Evolutionary conservation across 2,797 vertebrate species (phyloP), one percentile per base, ranked within the genome.

Genomic region (Alcedo atthis): DNA sequence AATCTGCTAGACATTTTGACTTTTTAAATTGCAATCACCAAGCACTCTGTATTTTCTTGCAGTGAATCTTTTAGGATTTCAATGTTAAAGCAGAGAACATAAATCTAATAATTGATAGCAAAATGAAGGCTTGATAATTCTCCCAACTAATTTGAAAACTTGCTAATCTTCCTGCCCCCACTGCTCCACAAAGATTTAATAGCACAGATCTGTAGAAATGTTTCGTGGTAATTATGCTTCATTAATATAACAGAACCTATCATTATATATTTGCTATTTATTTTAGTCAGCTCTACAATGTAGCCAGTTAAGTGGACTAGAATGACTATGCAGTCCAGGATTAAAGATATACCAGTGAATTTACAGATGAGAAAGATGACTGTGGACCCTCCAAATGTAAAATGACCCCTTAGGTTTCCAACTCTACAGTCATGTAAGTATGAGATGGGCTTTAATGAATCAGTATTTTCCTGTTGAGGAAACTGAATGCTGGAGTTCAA

Each of bases 131-230:
- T 54, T 78, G 51, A 48, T 66, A 87, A 80, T 78, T 64, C 54
- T 54, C 46, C 59, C 40, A 74, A 80, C 45, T 75, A 64, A 94
- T 92, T 55, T 71, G 76, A 59, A 91, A 87, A 93, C 51, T 55
- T 76, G 62, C 53, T 87, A 66, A 58, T 93, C 81, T 54, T 89
- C 43, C 66, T 91, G 58, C 37, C 58, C 42, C 5, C 1, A 3
- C 30, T 85, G 71, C 42, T 87, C 35, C 67, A 64, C 9, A 16
- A 66, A 74, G 62, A 73, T 75, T 69, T 81, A 95, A 73, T n/a
- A 89, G 30, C 58, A 77, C 10, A 73, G 55, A 66, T 78, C 69
- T 69, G 62, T 18, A 85, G 40, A 82, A 92, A 66, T 51, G 12
- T 46, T 91, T 89, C 9, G 15, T 63, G 58, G 9, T 83, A 85